A percentile compares a stretch with the other conserved stretches of the same genome.
Evolutionary conservation across 2,797 vertebrate species (phyloP).

Genomic region (Trachops cirrhosus): DNA sequence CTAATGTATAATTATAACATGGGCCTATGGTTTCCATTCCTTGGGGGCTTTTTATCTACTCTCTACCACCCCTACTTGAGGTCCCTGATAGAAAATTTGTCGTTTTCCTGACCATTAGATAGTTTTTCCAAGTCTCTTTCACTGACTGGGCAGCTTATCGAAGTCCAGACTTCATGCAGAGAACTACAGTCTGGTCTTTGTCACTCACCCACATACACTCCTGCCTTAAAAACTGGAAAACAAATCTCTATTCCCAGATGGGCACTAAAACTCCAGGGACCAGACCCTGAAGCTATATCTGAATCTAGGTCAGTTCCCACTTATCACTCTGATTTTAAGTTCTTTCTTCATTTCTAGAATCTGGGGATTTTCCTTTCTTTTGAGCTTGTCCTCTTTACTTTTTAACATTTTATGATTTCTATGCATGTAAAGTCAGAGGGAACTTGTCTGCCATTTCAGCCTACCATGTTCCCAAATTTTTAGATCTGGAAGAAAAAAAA

Average conservation of each 20-base stretch:
- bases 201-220: not conserved
- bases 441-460: slow-evolving; percentile 8
- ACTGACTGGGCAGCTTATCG: not conserved
- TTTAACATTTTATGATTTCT: slow-evolving; percentile 14
- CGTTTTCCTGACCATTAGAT: not conserved
- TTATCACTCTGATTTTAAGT: slow-evolving; percentile 18
- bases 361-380: not conserved
- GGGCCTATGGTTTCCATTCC: not conserved
- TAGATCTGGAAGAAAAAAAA: not conserved
- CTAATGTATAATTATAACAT: not conserved
- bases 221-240: slow-evolving; percentile 25
- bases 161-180: slow-evolving; percentile 8
- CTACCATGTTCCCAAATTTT: not conserved
- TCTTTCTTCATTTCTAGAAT: slow-evolving; percentile 28
- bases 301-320: slow-evolving; percentile 21
- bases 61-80: not conserved
- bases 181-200: not conserved
- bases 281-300: slow-evolving; percentile 6
- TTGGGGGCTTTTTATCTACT: not conserved
- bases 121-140: not conserved
- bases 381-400: not conserved
- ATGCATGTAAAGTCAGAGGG: not conserved
- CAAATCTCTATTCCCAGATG: not conserved
- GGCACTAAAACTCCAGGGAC: not conserved
- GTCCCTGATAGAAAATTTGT: not conserved